Conservation (phyloP, 2,888 invertebrate species). For the Caradrina kadenii region DNA sequence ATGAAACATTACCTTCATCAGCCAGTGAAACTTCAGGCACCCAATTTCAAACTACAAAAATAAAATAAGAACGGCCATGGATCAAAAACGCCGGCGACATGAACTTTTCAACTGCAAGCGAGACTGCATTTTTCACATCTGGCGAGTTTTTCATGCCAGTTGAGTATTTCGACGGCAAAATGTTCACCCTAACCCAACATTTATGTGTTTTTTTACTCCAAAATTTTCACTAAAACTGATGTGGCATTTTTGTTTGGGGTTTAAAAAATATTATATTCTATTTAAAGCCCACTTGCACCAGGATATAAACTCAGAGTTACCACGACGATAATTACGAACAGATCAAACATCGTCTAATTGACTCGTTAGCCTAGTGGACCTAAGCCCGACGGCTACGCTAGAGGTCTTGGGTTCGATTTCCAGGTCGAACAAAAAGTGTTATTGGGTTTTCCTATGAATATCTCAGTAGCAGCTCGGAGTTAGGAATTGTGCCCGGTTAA, state of each 20-base stretch:
- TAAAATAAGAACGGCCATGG: not conserved
- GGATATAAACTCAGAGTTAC: too few species aligned
- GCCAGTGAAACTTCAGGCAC: not conserved
- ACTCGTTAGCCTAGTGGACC: too few species aligned
- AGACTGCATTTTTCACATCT: constrained; percentile 41
- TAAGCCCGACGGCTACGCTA: too few species aligned
- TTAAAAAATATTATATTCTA: not conserved
- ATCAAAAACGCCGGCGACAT: constrained; percentile 24
- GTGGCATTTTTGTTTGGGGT: constrained; percentile 2
- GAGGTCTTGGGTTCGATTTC: too few species aligned
- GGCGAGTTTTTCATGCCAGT: constrained; percentile 31
- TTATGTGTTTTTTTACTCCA: constrained; percentile 20
- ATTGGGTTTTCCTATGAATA: too few species aligned
- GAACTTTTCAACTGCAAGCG: constrained; percentile 41
- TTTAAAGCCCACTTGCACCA: too few species aligned
- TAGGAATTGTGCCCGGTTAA: too few species aligned
- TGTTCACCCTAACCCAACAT: constrained; percentile 1
- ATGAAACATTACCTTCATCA: not conserved
- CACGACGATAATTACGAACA: too few species aligned
- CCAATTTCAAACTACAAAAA: not conserved
- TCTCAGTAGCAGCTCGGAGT: too few species aligned
- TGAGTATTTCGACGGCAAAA: constrained; percentile 18
- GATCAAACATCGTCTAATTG: too few species aligned
- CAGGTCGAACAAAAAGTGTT: too few species aligned
- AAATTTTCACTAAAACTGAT: constrained; percentile 18